Base-by-base conservation (phyloP, 2,888 invertebrate genomes). In the Herminia tarsipennalis region DNA sequence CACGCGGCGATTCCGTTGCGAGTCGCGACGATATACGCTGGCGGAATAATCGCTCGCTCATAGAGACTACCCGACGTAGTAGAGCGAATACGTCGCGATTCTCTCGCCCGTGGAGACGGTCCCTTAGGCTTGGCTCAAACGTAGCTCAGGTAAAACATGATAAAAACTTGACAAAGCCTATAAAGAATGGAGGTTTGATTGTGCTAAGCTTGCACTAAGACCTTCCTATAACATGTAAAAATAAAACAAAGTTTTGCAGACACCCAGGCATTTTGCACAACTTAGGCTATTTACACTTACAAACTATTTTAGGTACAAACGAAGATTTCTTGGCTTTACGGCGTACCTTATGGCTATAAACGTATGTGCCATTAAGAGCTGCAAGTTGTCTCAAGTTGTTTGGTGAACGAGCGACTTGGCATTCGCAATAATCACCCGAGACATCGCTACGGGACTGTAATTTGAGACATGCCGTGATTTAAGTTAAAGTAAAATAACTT, bases 311-410 rank as follows among this genome's bases (percentile, higher is more conserved):
- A 20, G 12, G 16, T 30, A 38, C 10, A 18, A 18, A 24, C 10
- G 32, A 25, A 20, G 33, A 20, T 40, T 33, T 21, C 33, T 20
- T 20, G 14, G 18, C 27, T 41, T 41, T 27, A 41, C 25, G 12
- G 18, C 27, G 20, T 33, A 34, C 25, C 33, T 33, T 34, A 34
- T 13, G 40, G 34, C 38, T 45, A 25, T 45, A 46, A 51, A 27
- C 46, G 43, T 44, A 50, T 53, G 45, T 43, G 32, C 54, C 46
- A 45, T 45, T 57, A 60, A 53, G 53, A 14, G 36, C 58, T 44
- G 25, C 6, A 30, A 62, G 54, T 63, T 63, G 44, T 54, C 44
- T 54, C 33, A 58, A 62, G 48, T 53, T 51, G 56, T 54, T 50
- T 33, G 34, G 36, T 28, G 38, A 51, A 44, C 35, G 40, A 55